A percentile compares a stretch with the other conserved stretches of the same genome.
These are phyloP conservation scores for Eurystomus glaucurus DNA, from an alignment of 2,797 vertebrate genomes.

Conservation along the genomic window DNA sequence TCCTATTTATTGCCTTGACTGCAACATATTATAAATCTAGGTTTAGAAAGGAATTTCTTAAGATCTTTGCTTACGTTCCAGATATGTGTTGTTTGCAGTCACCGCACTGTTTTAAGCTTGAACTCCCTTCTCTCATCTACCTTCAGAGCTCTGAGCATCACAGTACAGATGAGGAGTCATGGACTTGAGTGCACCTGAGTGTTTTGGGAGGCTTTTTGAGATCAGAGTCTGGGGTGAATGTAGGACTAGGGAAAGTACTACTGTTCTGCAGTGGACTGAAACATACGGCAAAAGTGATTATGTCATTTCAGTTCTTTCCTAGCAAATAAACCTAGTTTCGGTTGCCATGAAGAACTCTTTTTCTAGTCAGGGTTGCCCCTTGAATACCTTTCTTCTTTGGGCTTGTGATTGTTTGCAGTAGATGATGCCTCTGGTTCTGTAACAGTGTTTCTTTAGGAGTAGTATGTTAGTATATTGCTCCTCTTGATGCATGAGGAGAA, in stretches of 20 bases:
- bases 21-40: neutral
- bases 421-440: neutral
- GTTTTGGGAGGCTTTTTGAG: neutral
- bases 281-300: neutral
- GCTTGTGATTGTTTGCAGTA: neutral
- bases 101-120: neutral
- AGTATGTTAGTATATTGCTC: neutral
- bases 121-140: neutral
- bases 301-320: neutral
- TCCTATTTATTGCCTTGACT: neutral
- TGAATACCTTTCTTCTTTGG: neutral
- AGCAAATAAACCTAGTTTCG: neutral
- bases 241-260: neutral
- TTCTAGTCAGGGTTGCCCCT: neutral
- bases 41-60: neutral
- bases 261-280: neutral
- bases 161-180: neutral
- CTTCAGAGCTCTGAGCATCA: neutral
- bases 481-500: neutral
- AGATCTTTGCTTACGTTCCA: neutral
- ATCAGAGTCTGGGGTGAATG: neutral
- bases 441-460: neutral
- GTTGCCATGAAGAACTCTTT: neutral
- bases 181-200: neutral
- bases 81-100: fast-evolving